Evolutionary conservation across 2,113 vertebrate genomes (phyloP), one percentile per base, ranked within the genome.

Genomic region (Dipodomys merriami): DNA sequence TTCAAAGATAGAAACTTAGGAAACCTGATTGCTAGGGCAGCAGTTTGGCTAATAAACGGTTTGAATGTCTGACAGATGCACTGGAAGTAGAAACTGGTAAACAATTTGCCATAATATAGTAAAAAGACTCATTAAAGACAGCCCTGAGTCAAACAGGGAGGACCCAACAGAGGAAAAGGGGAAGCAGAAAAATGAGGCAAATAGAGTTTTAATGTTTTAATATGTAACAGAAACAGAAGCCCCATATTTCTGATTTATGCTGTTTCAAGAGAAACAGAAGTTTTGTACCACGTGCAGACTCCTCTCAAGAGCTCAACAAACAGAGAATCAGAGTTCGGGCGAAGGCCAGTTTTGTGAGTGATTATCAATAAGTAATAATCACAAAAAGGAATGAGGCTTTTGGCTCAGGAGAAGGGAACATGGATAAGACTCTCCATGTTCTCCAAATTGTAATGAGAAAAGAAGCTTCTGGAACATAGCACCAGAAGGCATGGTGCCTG

Each of bases 81-180:
- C 88, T 91, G n/a, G 82, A 86, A 93, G 60, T 35, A 95, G 74
- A 95, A 94, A 94, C 65, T 30, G 57, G 94, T 86, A 92, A 96
- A 92, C 72, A 91, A 87, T 71, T 92, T 96, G 46, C 83, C 57
- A 91, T 30, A 30, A 72, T 49, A 79, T 57, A 23, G 88, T 57
- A 73, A 94, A 39, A 86, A 86, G 77, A 78, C 64, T 94, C 83
- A 86, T 68, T 86, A 91, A 68, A 69, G 15, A 44, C 81, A 81
- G n/a, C 33, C 46, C 79, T 22, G 62, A 86, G 77, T 77, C 94
- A 89, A 81, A 94, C 15, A 49, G n/a, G 29, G 5, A 77, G 78
- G 5, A 29, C 65, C 53, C 77, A 65, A 18, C 27, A 25, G 13
- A 73, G n/a, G 8, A 74, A n/a, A 64, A 49, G 16, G 5, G 27